Conservation (phyloP, 64 coral and sea anemone species). For the Exaiptasia diaphana region DNA sequence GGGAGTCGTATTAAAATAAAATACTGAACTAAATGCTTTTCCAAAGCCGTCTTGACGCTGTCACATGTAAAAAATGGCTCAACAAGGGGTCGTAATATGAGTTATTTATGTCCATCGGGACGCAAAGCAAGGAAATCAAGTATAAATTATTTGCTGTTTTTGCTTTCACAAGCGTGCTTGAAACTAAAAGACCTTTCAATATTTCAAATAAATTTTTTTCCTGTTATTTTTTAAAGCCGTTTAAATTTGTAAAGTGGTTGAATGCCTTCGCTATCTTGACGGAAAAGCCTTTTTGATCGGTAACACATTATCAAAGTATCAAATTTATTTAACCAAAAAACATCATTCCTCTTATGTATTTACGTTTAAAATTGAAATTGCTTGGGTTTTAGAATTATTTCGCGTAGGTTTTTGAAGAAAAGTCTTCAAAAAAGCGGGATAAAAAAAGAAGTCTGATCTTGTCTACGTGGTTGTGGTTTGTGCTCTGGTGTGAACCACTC, state of each 20-base stretch:
- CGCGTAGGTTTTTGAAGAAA: background rate
- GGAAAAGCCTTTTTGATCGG: constrained; percentile 7
- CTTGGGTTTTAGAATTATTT: background rate
- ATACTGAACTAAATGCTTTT: too few relatives aligned
- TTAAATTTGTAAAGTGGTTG: background rate
- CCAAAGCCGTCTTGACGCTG: too few relatives aligned
- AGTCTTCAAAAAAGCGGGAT: background rate
- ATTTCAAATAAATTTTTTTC: constrained; percentile 2
- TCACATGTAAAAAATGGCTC: too few relatives aligned
- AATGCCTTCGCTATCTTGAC: constrained; percentile 6
- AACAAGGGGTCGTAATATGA: too few relatives aligned
- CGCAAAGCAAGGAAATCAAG: too few relatives aligned
- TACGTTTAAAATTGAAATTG: background rate
- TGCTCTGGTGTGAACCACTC: background rate
- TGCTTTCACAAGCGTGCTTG: background rate
- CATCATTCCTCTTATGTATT: background rate
- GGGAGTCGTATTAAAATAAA: too few relatives aligned
- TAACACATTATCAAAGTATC: constrained; percentile 4
- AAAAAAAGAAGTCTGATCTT: background rate
- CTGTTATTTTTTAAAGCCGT: background rate
- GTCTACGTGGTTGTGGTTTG: background rate
- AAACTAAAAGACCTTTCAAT: background rate
- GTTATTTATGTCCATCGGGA: too few relatives aligned
- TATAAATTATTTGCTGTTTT: too few relatives aligned
- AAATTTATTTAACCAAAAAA: background rate